Conservation (phyloP, 2,888 invertebrate genomes). For the Eudemis profundana region DNA sequence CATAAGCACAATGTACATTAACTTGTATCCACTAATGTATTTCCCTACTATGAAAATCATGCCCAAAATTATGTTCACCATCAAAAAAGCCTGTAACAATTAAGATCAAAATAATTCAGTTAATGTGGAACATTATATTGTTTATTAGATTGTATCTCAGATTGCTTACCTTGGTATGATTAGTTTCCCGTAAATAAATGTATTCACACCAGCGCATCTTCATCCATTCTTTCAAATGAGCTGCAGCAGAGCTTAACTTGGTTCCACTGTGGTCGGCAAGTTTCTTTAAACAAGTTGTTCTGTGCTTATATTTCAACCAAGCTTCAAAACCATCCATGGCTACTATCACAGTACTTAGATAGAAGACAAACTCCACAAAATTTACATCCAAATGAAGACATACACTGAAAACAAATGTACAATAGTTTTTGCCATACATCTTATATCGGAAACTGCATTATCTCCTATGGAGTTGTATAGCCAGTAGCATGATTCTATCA, state of each 20-base stretch:
- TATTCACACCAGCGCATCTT: conserved; percentile 63
- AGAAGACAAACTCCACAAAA: conserved; percentile 65
- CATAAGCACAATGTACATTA: conserved; percentile 68
- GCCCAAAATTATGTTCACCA: conserved; percentile 69
- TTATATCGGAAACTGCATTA: no score
- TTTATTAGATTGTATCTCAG: conserved; percentile 1
- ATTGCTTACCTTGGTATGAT: conserved; percentile 74
- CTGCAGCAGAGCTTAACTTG: conserved; percentile 55
- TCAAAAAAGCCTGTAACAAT: conserved; percentile 75
- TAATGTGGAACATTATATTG: conserved; percentile 14
- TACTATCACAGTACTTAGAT: conserved; percentile 58
- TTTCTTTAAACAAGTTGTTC: conserved; percentile 71
- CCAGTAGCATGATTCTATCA: no score
- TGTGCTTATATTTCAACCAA: conserved; percentile 78
- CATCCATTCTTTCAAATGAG: conserved; percentile 58
- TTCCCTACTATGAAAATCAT: conserved; percentile 66
- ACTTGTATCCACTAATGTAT: conserved; percentile 70
- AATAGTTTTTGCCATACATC: no score
- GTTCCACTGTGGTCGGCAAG: conserved; percentile 61
- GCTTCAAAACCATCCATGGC: conserved; percentile 72
- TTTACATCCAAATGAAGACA: conserved; percentile 68
- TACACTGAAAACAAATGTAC: conserved; percentile 60
- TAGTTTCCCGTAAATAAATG: conserved; percentile 69
- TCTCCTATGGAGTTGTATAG: no score
- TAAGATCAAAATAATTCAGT: conserved; percentile 17